Conservation (phyloP, 2,797 vertebrate species). For the Nannoperca australis region DNA sequence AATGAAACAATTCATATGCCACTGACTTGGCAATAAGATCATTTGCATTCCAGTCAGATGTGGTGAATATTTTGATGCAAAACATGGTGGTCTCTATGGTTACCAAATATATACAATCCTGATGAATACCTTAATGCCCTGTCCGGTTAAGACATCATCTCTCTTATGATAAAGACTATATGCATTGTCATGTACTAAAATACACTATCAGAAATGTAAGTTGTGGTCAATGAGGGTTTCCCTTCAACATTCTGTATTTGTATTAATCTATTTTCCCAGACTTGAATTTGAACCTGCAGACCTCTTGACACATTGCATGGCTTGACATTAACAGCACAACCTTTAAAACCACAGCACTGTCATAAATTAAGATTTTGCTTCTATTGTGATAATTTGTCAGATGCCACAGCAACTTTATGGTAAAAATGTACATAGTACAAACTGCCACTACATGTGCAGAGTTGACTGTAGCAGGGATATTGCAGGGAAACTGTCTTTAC, state of each 20-base stretch:
- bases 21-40: slow-evolving; percentile 28
- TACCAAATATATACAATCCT: slow-evolving; percentile 24
- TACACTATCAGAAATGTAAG: neutral
- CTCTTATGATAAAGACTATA: neutral
- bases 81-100: slow-evolving; percentile 47
- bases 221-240: neutral
- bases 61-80: slow-evolving; percentile 45
- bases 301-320: neutral
- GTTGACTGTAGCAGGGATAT: neutral
- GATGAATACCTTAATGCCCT: neutral
- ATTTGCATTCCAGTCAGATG: slow-evolving; percentile 47
- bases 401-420: neutral
- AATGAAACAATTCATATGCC: slow-evolving; percentile 52
- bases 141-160: neutral
- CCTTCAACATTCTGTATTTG: neutral
- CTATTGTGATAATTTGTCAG: neutral
- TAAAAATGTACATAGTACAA: neutral
- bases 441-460: neutral
- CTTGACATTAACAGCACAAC: slow-evolving; percentile 16
- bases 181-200: neutral
- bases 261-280: neutral
- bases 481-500: neutral
- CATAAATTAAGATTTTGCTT: slow-evolving; percentile 4
- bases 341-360: slow-evolving; percentile 6
- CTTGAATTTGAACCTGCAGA: slow-evolving; percentile 2